Conservation (phyloP, 2,113 vertebrate species). For the Oncorhynchus mykiss region DNA sequence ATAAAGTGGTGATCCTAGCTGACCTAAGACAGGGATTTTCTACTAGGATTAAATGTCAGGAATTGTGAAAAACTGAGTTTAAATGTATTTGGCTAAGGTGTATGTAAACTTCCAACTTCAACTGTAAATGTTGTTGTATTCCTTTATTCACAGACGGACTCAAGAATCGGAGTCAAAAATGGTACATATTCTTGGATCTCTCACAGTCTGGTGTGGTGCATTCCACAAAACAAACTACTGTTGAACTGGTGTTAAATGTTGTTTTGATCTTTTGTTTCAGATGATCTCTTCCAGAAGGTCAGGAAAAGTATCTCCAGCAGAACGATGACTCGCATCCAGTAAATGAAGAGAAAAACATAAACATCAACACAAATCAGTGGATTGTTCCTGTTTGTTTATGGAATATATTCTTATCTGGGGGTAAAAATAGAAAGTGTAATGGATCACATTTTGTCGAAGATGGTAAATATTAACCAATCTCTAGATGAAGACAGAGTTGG, state of each 20-base stretch:
- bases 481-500: constrained; percentile 12
- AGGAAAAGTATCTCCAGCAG: constrained; percentile 68
- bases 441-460: constrained; percentile 27
- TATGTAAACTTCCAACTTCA: no score
- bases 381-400: constrained; percentile 16
- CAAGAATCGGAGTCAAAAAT: constrained; percentile 56
- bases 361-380: constrained; percentile 6
- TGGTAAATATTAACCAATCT: constrained; percentile 24
- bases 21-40: no score
- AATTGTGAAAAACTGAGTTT: no score
- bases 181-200: constrained; percentile 49
- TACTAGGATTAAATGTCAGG: no score
- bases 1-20: no score
- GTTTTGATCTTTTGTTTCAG: constrained; percentile 45
- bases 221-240: neutral
- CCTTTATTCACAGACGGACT: constrained; percentile 48
- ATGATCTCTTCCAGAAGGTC: constrained; percentile 73
- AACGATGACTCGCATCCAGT: constrained; percentile 58
- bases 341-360: constrained; percentile 14
- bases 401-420: constrained; percentile 35
- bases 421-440: constrained; percentile 12
- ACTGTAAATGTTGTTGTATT: neutral
- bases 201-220: neutral
- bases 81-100: no score
- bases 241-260: neutral